Percentiles rank a stretch among this genome's conserved stretches.
phyloP scores from a whole-genome alignment of 2,113 vertebrate genomes.

The Ammodytes dubius region DNA sequence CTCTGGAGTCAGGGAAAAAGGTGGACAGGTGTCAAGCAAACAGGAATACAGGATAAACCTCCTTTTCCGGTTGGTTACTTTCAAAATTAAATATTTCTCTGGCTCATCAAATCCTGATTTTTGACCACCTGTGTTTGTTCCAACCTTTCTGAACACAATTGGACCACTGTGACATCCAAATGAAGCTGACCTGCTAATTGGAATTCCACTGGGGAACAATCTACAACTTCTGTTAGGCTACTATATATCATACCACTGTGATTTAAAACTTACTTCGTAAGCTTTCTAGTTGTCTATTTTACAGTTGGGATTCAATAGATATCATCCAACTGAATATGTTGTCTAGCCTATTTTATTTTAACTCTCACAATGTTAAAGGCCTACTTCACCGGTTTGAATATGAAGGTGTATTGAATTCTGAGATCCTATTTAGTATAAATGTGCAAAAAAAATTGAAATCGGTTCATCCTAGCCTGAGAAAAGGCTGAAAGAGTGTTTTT shows the following conservation, averaged over 20 bases:
- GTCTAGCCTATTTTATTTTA: neutral
- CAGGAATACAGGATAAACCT: fast-evolving
- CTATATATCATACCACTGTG: no score
- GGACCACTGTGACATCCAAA: neutral
- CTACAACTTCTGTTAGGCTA: neutral
- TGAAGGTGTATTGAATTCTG: no score
- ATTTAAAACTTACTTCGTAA: no score
- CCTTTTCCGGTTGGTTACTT: conserved; percentile 12
- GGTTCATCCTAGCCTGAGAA: no score
- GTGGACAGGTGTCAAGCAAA: conserved; percentile 21
- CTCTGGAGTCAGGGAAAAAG: conserved; percentile 32
- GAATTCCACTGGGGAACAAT: no score
- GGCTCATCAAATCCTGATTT: neutral
- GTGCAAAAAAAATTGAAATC: no score
- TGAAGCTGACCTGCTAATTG: neutral
- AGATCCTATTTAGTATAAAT: no score
- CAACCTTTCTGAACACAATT: neutral
- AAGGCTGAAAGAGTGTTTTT: no score
- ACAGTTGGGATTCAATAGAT: neutral
- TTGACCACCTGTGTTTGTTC: no score
- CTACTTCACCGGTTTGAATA: no score
- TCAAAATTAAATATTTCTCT: conserved; percentile 41
- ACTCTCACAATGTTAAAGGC: no score
- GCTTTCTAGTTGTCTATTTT: neutral
- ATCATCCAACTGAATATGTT: neutral